Base-by-base conservation (phyloP, 2,113 vertebrate species). In the Chascanopsetta lugubris region DNA sequence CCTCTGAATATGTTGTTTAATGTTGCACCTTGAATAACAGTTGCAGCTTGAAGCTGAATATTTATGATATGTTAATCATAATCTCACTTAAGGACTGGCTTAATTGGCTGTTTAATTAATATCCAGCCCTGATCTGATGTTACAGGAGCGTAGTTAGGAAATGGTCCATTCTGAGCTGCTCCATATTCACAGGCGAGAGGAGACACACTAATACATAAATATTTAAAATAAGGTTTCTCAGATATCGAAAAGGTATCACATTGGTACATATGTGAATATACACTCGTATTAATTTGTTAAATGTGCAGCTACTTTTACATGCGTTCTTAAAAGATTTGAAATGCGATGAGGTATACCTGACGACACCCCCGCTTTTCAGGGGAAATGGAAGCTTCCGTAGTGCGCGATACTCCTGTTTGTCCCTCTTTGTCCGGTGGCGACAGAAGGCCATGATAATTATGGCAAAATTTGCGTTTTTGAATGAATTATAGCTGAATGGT, bases 361-460 rank as follows among this genome's bases (percentile, higher is more conserved):
- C 5, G 7, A 50, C 73, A 46, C 88, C 90, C 92, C 90, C 75
- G 26, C 80, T 65, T 84, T 69, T 12, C 25, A 12, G 34, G 0
- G 1, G 15, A 83, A 17, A 72, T 90, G 86, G 25, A 85, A 71
- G 57, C 48, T 72, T 85, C 86, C 88, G 45, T 36, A 56, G 54
- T 84, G 87, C 71, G 80, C 78, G 82, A 83, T 82, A 56, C 76
- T 74, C 77, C 83, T 78, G 90, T 80, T 87, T 76, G 90, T 90
- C 90, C 87, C 89, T 93, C 92, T 92, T 93, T 93, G 93, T 93
- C 92, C 92, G 89, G 91, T 90, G 85, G 86, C 87, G 87, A 91
- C 34, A 74, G 89, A 85, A 93, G 91, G 91, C 91, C 89, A 83
- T 80, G 85, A 82, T 89, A 89, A 92, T 89, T 86, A 90, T 90